Base-by-base conservation (phyloP, 92 coral and sea anemone species). In the Metridium senile region DNA sequence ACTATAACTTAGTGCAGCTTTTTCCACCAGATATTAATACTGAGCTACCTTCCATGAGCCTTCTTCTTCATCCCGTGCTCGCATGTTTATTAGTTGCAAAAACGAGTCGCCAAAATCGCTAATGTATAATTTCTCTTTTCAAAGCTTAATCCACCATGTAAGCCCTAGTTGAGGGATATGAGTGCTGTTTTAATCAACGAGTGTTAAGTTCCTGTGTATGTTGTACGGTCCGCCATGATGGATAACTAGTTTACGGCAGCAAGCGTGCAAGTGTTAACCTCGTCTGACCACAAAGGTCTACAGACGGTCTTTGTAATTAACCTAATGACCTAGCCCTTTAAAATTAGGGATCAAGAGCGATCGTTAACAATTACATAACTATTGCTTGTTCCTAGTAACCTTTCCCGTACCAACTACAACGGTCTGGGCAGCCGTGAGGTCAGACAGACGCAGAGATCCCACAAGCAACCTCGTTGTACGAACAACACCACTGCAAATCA, bases 241-340 rank as follows among this genome's bases (percentile, higher is more conserved):
- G 31, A 32, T 26, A 22, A 21, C 27, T 59, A n/a, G n/a, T n/a
- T n/a, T n/a, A 19, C 26, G 11, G 28, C 28, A 59, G 30, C 58
- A 34, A 30, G 66, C 78, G 78, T 73, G 78, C 54, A 58, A 35
- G 34, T 58, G 34, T 75, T 75, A 75, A 75, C 80, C 80, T 64
- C 70, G 80, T 75, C 80, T 75, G 80, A 75, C 80, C 80, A 59
- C 80, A 64, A 62, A 34, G 80, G 80, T 62, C 56, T 13, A 20
- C 79, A 74, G 69, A 74, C 79, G 51, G 49, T 51, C 71, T 46
- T 21, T 62, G 62, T 63, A 62, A 56, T 75, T 75, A 75, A 75
- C 80, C 80, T 33, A 35, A 20, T 63, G 80, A 75, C 71, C 80
- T 52, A 28, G 61, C 0, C 80, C 51, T 63, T n/a, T 43, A 21